Evolutionary conservation across 2,888 invertebrate genomes (phyloP).

Genomic region (Meteorus colon): DNA sequence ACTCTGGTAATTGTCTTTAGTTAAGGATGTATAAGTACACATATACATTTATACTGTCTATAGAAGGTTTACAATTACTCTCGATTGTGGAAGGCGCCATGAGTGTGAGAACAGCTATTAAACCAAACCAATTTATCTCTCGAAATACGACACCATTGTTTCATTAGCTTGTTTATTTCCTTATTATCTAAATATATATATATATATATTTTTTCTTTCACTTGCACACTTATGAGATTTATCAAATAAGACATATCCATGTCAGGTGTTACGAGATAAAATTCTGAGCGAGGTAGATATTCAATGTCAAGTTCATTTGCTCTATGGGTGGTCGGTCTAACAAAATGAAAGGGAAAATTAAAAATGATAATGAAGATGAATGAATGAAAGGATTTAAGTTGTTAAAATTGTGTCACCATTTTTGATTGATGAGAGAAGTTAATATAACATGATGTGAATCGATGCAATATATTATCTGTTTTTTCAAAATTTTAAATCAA

Average conservation of each 20-base stretch:
- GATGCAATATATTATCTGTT: background rate
- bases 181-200: background rate
- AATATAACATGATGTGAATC: background rate
- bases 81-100: background rate
- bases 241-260: background rate
- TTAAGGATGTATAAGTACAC: background rate
- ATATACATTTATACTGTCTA: background rate
- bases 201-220: background rate
- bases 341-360: background rate
- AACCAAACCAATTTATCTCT: background rate
- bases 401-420: background rate
- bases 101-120: background rate
- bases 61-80: background rate
- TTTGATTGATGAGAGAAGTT: background rate
- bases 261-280: background rate
- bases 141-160: background rate
- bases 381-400: background rate
- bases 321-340: background rate
- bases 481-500: background rate
- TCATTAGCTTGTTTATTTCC: background rate
- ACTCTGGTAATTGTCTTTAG: constrained; percentile 13
- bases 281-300: background rate
- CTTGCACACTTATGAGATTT: background rate
- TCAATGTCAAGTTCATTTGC: background rate
- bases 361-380: background rate